Evolutionary conservation across 2,888 invertebrate species (phyloP).

Genomic region (Venusia cambrica): DNA sequence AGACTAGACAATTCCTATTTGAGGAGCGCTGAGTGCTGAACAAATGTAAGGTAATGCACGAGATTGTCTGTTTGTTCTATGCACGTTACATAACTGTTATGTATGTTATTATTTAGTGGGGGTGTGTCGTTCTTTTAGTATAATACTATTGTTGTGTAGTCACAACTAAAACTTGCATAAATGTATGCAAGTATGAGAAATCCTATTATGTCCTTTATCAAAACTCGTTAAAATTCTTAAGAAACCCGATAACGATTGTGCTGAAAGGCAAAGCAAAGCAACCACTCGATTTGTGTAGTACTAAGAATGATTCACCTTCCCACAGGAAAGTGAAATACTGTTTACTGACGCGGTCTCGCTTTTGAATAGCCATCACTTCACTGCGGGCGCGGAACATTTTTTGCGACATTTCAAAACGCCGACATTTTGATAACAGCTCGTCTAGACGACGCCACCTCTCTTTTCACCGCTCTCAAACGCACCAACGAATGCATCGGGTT

Average conservation of each 20-base stretch:
- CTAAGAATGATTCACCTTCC: no score
- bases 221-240: no score
- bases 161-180: no score
- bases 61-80: no score
- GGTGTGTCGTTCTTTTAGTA: no score
- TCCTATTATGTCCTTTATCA: no score
- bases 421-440: slow-evolving; percentile 26
- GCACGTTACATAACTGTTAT: no score
- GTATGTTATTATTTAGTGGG: no score
- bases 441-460: slow-evolving; percentile 28
- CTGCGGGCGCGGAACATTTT: slow-evolving; percentile 17
- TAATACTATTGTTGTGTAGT: no score
- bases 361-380: slow-evolving; percentile 19
- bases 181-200: no score
- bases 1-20: slow-evolving; percentile 16
- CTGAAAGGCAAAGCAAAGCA: not conserved
- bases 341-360: slow-evolving; percentile 26
- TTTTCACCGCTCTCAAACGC: slow-evolving; percentile 9
- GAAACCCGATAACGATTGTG: slow-evolving; percentile 30
- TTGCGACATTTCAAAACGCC: slow-evolving; percentile 23
- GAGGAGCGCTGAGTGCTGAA: slow-evolving; percentile 15
- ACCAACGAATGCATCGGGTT: slow-evolving; percentile 14
- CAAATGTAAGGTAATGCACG: slow-evolving; percentile 10
- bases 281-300: no score
- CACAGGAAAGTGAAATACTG: slow-evolving; percentile 27